Evolutionary conservation across 2,113 vertebrate genomes (phyloP), one percentile per base, ranked within the genome.

Genomic region (Hystrix brachyura): DNA sequence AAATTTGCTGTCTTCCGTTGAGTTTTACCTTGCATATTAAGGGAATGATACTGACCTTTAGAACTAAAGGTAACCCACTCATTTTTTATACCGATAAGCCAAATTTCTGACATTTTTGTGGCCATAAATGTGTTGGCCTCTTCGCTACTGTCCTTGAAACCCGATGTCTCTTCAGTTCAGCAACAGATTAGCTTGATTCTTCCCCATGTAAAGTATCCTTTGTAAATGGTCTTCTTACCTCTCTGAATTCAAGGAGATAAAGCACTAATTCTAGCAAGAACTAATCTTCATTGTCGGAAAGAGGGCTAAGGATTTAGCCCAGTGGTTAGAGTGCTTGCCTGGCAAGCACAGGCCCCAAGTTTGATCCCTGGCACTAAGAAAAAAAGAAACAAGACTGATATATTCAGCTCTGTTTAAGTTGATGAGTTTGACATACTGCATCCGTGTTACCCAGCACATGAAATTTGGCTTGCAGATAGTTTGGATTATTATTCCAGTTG

Each of bases 371-470:
- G 38, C 38, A 38, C 38, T 38, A 38, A 38, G 38, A 38, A 38
- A 38, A 38, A 38, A 38, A 38, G n/a, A 78, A 43, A 5, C 14
- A 19, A 32, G 34, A n/a, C 12, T 1, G 1, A 1, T 13, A 9
- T 1, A 3, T 5, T 48, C 1, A 9, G 48, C 19, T 48, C 46
- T 53, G 53, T 17, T 15, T 1, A 25, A 34, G 64, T 38, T 27
- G 72, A 21, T 21, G 13, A 25, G 38, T 12, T 53, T 3, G 19
- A 43, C 9, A 5, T 0, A 3, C 5, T 14, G 0, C 0, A 0
- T 57, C 38, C 19, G 23, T 15, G 80, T 64, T 13, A 9, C 8
- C 64, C 9, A 64, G 29, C 1, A 9, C n/a, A 0, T 10, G 87
- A n/a, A 34, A 27, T 17, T 92, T 59, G 86, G 11, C 71, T 55